Evolutionary conservation across 2,888 invertebrate species (phyloP), one percentile per base, ranked within the genome.

Genomic region (Selenia dentaria): DNA sequence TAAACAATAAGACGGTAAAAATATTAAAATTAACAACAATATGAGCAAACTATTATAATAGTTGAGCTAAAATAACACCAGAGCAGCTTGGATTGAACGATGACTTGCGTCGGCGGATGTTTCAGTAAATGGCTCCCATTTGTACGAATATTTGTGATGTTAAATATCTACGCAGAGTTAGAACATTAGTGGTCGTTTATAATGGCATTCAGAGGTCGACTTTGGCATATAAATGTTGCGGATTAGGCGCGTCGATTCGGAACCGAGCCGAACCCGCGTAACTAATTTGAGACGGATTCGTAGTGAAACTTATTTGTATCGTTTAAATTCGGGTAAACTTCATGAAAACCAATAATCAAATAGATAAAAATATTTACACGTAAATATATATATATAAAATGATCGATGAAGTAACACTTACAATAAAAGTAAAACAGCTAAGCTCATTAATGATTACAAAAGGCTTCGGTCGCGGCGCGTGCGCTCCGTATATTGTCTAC

Each of bases 381-480:
- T 79, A 81, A 59, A 79, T 77, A 85, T 81, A 86, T 84, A n/a
- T n/a, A 85, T 84, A 85, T 88, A 87, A 84, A 87, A 88, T 84
- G 88, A 88, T 86, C 84, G 88, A 89, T 84, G 89, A 83, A 82
- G 80, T 89, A 89, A 90, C 89, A 89, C 89, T 89, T 89, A 89
- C 73, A 80, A 83, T 87, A 89, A 89, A 88, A 26, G 79, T 88
- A 88, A 88, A 89, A 89, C 82, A 88, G 89, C 88, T 90, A 90
- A 90, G 89, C 89, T 90, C 89, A 88, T 89, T 84, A 79, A 88
- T 84, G 87, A 87, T 88, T 86, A 85, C 77, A 85, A 77, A 79
- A 83, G 86, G 89, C 87, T 76, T 72, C 74, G 83, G 77, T 75
- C 67, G 74, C 35, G 82, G 79, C 79, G 72, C 72, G 72, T 74